A percentile compares a stretch with the other conserved stretches of the same genome.
phyloP scores from a whole-genome alignment of 2,888 invertebrate genomes.

The Capitulum mitella region DNA sequence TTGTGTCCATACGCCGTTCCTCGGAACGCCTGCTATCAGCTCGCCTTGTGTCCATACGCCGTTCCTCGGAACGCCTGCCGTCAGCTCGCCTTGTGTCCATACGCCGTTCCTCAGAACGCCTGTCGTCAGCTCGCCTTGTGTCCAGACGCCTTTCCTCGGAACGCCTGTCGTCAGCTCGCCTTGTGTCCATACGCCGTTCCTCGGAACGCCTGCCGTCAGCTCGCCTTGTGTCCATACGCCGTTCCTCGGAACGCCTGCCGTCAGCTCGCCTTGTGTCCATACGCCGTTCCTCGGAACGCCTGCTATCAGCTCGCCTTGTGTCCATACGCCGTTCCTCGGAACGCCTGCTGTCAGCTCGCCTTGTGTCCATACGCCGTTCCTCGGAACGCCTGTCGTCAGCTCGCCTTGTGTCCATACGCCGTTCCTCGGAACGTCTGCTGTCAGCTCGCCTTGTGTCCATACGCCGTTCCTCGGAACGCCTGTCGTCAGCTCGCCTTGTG shows the following conservation, averaged over 20 bases:
- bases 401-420: neutral
- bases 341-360: neutral
- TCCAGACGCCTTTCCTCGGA: neutral
- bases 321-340: neutral
- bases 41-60: neutral
- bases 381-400: neutral
- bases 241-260: neutral
- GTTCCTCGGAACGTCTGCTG: neutral
- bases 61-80: neutral
- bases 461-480: neutral
- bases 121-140: neutral
- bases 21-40: neutral
- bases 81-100: neutral
- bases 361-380: neutral
- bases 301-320: neutral
- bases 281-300: neutral
- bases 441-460: neutral
- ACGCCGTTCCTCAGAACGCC: neutral
- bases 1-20: neutral
- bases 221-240: neutral
- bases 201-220: neutral
- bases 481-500: neutral
- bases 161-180: neutral
- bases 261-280: neutral
- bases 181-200: neutral